Evolutionary conservation across 1,140 invertebrate species (phyloP).

Genomic region (Harlomillsia oculata): DNA sequence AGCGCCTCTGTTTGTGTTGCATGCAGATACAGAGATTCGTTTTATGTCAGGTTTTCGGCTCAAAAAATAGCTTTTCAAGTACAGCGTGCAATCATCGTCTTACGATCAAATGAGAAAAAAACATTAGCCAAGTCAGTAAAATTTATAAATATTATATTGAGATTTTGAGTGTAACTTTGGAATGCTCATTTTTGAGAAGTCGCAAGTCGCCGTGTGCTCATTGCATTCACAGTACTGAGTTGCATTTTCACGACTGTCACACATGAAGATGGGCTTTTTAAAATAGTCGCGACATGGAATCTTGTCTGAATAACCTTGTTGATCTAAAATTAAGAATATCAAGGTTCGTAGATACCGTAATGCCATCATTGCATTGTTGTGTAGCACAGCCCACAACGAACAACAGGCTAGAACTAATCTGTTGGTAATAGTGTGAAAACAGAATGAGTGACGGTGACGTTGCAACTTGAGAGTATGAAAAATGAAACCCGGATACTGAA

Average conservation of each 20-base stretch:
- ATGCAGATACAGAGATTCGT: slow-evolving; percentile 16
- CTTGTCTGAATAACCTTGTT: no score
- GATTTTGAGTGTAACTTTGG: neutral
- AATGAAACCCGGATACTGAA: no score
- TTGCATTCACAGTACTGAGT: neutral
- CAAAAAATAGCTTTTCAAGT: neutral
- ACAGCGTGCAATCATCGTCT: neutral
- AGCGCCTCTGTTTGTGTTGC: slow-evolving; percentile 3
- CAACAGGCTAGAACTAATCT: no score
- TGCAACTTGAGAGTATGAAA: no score
- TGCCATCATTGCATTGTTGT: no score
- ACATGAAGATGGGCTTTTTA: no score
- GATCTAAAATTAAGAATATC: no score
- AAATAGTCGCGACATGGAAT: no score
- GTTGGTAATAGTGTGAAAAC: no score
- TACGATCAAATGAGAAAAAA: neutral
- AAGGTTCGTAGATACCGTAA: no score
- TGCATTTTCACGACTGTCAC: neutral
- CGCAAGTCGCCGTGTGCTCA: neutral
- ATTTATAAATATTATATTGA: neutral
- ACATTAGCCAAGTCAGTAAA: neutral
- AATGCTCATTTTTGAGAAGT: neutral
- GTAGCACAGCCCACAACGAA: no score
- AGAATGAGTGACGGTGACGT: no score
- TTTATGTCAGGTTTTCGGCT: neutral